Evolutionary conservation across 2,797 vertebrate species (phyloP).

Genomic region (Cyclura pinguis): DNA sequence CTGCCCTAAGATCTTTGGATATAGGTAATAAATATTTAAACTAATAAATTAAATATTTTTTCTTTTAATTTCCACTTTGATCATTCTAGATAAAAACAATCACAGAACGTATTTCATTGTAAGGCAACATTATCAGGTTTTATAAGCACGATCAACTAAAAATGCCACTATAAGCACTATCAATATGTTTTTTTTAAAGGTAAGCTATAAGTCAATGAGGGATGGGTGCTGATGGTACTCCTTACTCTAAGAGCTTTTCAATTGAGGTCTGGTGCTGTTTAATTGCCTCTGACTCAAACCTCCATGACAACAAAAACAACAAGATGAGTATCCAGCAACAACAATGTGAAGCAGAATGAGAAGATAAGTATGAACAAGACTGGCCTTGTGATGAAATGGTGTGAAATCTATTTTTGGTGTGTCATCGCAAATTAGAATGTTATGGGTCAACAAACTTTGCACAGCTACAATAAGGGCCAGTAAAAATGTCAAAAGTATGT

Average conservation of each 20-base stretch:
- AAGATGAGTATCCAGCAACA: constrained; percentile 53
- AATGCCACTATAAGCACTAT: background rate
- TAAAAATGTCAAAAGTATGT: background rate
- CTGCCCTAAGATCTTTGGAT: too few species aligned
- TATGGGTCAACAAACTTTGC: background rate
- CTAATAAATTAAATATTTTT: background rate
- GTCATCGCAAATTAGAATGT: background rate
- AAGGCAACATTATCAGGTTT: too few species aligned
- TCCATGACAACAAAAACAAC: constrained; percentile 34
- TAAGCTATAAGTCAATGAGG: background rate
- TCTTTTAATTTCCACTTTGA: background rate
- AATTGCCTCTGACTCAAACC: constrained; percentile 55
- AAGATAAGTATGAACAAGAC: constrained; percentile 53
- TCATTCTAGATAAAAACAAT: too few species aligned
- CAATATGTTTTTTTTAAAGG: background rate
- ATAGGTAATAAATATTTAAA: too few species aligned
- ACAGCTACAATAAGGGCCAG: background rate
- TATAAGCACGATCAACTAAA: too few species aligned
- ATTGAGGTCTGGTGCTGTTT: background rate
- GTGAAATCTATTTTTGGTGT: background rate
- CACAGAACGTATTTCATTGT: too few species aligned
- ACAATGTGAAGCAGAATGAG: constrained; percentile 41
- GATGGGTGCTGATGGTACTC: background rate
- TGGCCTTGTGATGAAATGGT: constrained; percentile 51
- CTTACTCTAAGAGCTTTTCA: background rate